These are phyloP conservation scores for Anoplopoma fimbria DNA, from an alignment of 2,113 vertebrate genomes.

Conservation along the genomic window DNA sequence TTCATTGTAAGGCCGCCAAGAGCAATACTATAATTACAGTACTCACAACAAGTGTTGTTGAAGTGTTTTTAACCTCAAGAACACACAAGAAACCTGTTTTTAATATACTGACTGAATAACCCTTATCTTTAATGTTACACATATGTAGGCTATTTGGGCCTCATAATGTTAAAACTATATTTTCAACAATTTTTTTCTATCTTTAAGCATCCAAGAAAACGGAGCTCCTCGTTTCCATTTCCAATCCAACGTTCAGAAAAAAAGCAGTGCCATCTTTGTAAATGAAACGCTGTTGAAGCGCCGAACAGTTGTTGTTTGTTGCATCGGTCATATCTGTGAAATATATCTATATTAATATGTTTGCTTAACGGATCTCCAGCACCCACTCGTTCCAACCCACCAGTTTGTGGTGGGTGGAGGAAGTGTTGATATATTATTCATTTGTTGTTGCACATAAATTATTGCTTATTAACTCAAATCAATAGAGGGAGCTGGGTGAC, in stretches of 20 bases:
- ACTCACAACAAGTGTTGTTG: background rate
- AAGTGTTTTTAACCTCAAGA: background rate
- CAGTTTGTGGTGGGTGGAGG: constrained; percentile 40
- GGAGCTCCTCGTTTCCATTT: background rate
- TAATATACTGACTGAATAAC: no score
- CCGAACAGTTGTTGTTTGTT: constrained; percentile 46
- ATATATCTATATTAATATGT: constrained; percentile 50
- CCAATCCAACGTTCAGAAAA: constrained; percentile 18
- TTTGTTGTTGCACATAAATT: constrained; percentile 43
- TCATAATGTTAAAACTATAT: background rate
- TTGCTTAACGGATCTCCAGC: constrained; percentile 43
- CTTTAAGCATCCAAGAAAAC: constrained; percentile 24
- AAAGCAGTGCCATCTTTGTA: constrained; percentile 11
- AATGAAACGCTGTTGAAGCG: constrained; percentile 21
- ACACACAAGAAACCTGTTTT: background rate
- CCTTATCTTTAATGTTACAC: no score
- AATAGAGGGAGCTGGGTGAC: constrained; percentile 10
- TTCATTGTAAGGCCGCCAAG: background rate
- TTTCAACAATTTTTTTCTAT: background rate
- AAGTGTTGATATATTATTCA: constrained; percentile 60
- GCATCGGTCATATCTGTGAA: constrained; percentile 47
- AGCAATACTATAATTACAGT: no score
- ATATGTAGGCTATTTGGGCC: no score
- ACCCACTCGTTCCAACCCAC: constrained; percentile 47
- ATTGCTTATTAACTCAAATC: constrained; percentile 40